A percentile compares a stretch with the other conserved stretches of the same genome.
These are phyloP conservation scores for Phengaris alcon DNA, from an alignment of 2,888 invertebrate species.

Conservation along the genomic window DNA sequence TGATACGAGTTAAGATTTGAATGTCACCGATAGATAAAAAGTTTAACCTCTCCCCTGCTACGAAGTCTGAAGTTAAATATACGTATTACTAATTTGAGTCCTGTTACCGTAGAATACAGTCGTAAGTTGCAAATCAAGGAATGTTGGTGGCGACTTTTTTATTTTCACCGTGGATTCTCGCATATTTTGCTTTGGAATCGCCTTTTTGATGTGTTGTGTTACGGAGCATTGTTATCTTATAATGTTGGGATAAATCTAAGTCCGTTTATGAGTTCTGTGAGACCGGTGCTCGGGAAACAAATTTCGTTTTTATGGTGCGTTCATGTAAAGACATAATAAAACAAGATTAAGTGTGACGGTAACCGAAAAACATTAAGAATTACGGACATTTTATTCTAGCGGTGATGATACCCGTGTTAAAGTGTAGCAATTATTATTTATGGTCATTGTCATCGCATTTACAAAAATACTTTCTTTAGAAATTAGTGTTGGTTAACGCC, in stretches of 20 bases:
- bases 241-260: constrained; percentile 67
- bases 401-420: not conserved
- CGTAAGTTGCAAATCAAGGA: constrained; percentile 37
- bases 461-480: no score
- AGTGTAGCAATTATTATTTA: not conserved
- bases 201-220: constrained; percentile 64
- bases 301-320: constrained; percentile 67
- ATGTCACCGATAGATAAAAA: constrained; percentile 69
- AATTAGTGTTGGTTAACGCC: no score
- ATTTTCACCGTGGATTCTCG: constrained; percentile 51
- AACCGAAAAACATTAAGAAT: constrained; percentile 36
- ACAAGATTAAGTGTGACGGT: constrained; percentile 45
- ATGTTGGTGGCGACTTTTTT: constrained; percentile 41
- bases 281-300: constrained; percentile 60
- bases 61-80: constrained; percentile 41
- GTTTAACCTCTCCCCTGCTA: constrained; percentile 55
- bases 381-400: not conserved
- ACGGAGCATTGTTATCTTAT: constrained; percentile 64
- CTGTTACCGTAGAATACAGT: constrained; percentile 33
- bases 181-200: constrained; percentile 64
- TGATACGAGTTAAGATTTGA: constrained; percentile 46
- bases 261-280: constrained; percentile 67
- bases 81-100: constrained; percentile 39
- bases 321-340: constrained; percentile 53
- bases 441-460: not conserved